Evolutionary conservation across 2,797 vertebrate genomes (phyloP), one percentile per base, ranked within the genome.

Genomic region (Oreortyx pictus): DNA sequence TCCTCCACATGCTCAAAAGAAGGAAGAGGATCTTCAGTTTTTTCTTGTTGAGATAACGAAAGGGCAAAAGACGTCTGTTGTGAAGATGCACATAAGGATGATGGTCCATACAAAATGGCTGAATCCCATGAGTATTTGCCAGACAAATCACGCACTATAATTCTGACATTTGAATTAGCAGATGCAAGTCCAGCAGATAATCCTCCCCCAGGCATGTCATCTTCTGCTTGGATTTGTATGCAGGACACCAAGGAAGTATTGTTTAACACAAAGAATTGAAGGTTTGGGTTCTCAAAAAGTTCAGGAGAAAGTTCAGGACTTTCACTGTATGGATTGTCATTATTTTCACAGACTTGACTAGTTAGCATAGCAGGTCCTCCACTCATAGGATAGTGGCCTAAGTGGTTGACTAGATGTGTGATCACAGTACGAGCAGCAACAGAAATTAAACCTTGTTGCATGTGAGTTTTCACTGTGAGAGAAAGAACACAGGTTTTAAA

Each of bases 51-150:
- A 95, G 97, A 91, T 50, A 97, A 90, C 35, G 97, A 95, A 96
- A 97, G 97, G 52, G 97, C 92, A 88, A 97, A 97, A 92, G 97
- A 94, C 1, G 96, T 92, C 93, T 97, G 97, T 64, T 97, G 97
- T 94, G 97, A 98, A 54, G 98, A 97, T 61, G 85, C 93, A 94
- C 95, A 97, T 71, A 97, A 96, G 86, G 98, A 98, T 7, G 99
- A 98, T 11, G 99, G 99, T 71, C 99, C 99, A 52, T 99, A 99
- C 64, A 99, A 97, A 82, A 99, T 98, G 19, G 99, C 98, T 0
- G 99, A 99, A 97, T 99, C 99, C 99, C 99, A 99, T 0, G 99
- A 99, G 97, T 99, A 99, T 95, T 99, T 99, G 68, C 99, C 99
- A 19, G 99, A 99, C 6, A 99, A 98, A 95, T 99, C 99, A 72